A percentile compares a stretch with the other conserved stretches of the same genome.
These are phyloP conservation scores for Perognathus longimembris DNA, from an alignment of 2,113 vertebrate genomes.

Conservation along the genomic window DNA sequence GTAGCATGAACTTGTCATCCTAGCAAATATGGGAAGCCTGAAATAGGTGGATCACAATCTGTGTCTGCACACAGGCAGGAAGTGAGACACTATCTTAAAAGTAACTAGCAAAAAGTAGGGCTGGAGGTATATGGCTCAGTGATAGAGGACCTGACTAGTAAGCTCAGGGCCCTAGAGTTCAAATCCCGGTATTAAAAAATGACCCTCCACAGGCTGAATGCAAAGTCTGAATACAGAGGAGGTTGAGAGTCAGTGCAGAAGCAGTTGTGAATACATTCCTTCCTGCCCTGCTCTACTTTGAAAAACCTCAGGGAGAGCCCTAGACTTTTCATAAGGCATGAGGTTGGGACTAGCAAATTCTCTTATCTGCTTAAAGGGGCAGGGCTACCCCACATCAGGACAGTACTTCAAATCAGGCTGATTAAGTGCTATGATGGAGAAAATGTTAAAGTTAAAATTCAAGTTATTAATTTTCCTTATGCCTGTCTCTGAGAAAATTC, in stretches of 20 bases:
- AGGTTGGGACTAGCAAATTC: background rate
- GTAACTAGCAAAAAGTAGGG: no score
- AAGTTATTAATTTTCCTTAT: conserved; percentile 9
- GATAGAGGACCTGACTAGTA: no score
- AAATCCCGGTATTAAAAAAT: no score
- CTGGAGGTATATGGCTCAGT: no score
- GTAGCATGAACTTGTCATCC: no score
- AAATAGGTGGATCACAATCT: no score
- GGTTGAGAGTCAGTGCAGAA: background rate
- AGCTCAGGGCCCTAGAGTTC: no score
- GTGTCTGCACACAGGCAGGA: no score
- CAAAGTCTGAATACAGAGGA: background rate
- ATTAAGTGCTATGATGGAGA: background rate
- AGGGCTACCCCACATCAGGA: background rate
- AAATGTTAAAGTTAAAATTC: background rate
- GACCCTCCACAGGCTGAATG: background rate
- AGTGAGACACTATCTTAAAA: no score
- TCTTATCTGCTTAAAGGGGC: background rate
- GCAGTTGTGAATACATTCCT: background rate
- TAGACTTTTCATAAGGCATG: background rate
- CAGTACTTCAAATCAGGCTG: conserved; percentile 1
- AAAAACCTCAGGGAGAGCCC: background rate
- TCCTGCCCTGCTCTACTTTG: no score
- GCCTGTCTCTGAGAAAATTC: background rate
- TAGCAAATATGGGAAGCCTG: no score